Evolutionary conservation across 2,888 invertebrate genomes (phyloP).

Genomic region (Protodeltote pygarga): DNA sequence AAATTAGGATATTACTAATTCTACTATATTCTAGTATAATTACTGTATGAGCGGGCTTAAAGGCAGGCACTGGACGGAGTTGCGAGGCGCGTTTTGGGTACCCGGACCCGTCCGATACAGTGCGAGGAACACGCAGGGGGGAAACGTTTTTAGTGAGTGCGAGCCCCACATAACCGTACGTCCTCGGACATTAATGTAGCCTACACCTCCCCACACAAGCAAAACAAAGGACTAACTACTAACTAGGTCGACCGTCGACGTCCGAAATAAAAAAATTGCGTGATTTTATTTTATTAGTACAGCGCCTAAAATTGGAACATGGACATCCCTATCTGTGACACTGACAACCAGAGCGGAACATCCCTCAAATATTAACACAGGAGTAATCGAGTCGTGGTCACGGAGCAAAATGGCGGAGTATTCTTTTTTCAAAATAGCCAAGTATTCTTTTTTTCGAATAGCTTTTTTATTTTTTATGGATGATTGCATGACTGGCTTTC

Average conservation of each 20-base stretch:
- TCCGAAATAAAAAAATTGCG: constrained; percentile 16
- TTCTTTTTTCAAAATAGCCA: constrained; percentile 2
- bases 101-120: too few species aligned
- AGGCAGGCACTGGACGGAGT: too few species aligned
- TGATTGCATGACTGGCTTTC: constrained; percentile 21
- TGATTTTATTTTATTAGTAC: constrained; percentile 17
- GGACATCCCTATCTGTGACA: constrained; percentile 26
- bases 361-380: constrained; percentile 38
- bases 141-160: too few species aligned
- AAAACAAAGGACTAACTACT: background rate
- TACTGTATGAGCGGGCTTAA: too few species aligned
- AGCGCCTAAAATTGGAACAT: constrained; percentile 25
- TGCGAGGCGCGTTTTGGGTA: too few species aligned
- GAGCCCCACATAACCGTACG: background rate
- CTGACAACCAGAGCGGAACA: constrained; percentile 17
- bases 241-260: background rate
- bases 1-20: too few species aligned
- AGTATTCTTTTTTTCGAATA: constrained; percentile 17
- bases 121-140: too few species aligned
- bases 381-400: constrained; percentile 22
- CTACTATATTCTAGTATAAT: too few species aligned
- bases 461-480: constrained; percentile 9
- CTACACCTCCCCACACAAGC: background rate
- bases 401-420: constrained; percentile 6
- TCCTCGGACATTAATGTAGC: background rate